phyloP scores from a whole-genome alignment of 2,888 invertebrate genomes.

The Hirtodrosophila trivittata region DNA sequence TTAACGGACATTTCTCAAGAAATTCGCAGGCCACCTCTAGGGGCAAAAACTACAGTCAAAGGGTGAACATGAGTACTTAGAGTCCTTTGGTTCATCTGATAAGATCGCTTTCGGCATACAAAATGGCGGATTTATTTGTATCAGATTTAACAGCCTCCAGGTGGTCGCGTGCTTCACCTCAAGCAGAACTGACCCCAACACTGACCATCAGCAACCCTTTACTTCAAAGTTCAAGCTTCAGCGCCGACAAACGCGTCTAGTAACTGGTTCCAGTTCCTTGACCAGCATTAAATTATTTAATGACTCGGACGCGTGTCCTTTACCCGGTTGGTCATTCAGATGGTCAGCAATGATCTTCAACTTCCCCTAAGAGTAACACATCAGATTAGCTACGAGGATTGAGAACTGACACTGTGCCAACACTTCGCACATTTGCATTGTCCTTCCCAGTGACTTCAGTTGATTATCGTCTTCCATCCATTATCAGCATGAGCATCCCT shows the following conservation, averaged over 20 bases:
- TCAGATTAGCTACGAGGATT: background rate
- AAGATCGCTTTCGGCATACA: constrained; percentile 1
- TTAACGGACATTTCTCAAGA: constrained; percentile 77
- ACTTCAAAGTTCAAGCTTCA: background rate
- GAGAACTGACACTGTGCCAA: constrained; percentile 5
- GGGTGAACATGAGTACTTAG: background rate
- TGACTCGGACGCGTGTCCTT: constrained; percentile 59
- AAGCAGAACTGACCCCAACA: constrained; percentile 26
- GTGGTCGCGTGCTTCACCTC: constrained; percentile 34
- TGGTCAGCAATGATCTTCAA: constrained; percentile 24
- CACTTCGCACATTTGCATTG: constrained; percentile 62
- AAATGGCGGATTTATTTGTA: constrained; percentile 24
- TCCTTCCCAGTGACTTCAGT: constrained; percentile 36
- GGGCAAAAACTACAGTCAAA: background rate
- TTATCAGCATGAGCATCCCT: constrained; percentile 4
- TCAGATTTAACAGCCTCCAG: constrained; percentile 9
- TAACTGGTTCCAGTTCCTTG: constrained; percentile 62
- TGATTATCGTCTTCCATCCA: constrained; percentile 21
- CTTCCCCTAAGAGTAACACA: constrained; percentile 18
- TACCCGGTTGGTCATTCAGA: constrained; percentile 36
- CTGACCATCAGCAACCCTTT: constrained; percentile 50
- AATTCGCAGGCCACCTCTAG: constrained; percentile 14
- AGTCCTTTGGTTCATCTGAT: background rate
- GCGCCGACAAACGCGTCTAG: constrained; percentile 4
- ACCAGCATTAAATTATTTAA: constrained; percentile 42